Evolutionary conservation across 64 coral and sea anemone genomes (phyloP), one percentile per base, ranked within the genome.

Genomic region (Actinia tenebrosa): DNA sequence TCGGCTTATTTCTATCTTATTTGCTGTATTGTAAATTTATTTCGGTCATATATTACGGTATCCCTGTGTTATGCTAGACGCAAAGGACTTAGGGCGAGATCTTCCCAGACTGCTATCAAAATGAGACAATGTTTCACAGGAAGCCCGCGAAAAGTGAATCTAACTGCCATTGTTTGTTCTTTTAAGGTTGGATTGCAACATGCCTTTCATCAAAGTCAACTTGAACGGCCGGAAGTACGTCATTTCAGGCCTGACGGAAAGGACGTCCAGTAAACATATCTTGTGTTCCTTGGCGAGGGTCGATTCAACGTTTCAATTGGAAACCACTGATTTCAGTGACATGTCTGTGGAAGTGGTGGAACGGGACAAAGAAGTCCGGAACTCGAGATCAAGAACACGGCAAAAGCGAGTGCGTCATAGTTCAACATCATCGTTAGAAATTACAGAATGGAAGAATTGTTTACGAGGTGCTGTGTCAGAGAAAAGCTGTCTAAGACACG

Each of bases 141-240:
- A 30, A 72, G 5, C 68, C 68, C 68, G 22, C 4, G 3, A 37
- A 66, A 19, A 22, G 37, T 25, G 25, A 72, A 72, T 27, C 23
- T 72, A 72, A 72, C 37, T 72, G 5, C 13, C 20, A 42, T 30
- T 42, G 11, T 30, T 75, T 75, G 69, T 66, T 66, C 19, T 75
- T 75, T 75, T 75, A 30, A 75, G 69, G 69, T 30, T 42, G 69
- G 10, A 42, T 10, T 75, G 10, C 47, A 87, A 80, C 58, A 96
- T 96, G 94, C 94, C 94, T 17, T 87, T 81, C 77, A 30, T 97
- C 3, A 97, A 93, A 83, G 92, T 97, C 16, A 92, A 97, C 60
- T 53, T 97, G 7, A 92, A 97, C 68, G 94, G 94, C 1, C 85
- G 91, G 45, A 87, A 87, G 26, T 97, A 90, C 63, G 82, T 89